Evolutionary conservation across 2,113 vertebrate genomes (phyloP).

Genomic region (Nestor notabilis): DNA sequence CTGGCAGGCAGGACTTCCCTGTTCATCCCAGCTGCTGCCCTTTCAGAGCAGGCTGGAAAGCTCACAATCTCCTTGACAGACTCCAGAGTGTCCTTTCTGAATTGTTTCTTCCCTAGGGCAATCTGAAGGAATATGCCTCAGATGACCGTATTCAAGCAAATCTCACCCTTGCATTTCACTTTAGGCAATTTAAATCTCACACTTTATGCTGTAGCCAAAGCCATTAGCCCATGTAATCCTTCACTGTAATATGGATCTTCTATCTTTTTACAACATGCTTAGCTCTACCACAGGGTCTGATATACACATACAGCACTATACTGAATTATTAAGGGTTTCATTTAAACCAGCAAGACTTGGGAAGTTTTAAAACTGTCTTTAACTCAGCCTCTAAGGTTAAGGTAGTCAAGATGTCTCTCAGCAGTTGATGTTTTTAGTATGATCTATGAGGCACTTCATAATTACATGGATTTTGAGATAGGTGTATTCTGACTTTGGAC

Average conservation of each 20-base stretch:
- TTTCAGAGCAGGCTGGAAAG: neutral
- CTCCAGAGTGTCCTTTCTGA: neutral
- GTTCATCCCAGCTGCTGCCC: neutral
- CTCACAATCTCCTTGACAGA: neutral
- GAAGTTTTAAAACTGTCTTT: slow-evolving; percentile 3
- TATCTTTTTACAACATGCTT: neutral
- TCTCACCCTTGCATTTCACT: slow-evolving; percentile 16
- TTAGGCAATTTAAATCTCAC: slow-evolving; percentile 48
- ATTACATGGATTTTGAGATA: neutral
- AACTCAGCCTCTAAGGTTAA: neutral
- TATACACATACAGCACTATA: neutral
- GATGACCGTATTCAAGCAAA: neutral
- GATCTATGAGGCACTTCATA: neutral
- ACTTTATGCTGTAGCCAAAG: slow-evolving; percentile 6
- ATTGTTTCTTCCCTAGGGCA: slow-evolving; percentile 17
- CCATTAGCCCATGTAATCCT: slow-evolving; percentile 31
- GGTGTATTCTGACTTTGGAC: neutral
- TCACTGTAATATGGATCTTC: neutral
- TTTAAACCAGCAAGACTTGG: neutral
- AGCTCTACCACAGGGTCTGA: neutral
- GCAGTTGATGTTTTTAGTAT: neutral
- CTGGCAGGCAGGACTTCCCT: neutral
- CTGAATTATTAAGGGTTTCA: slow-evolving; percentile 28
- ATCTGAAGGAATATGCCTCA: neutral
- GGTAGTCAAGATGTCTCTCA: neutral